A percentile compares a stretch with the other conserved stretches of the same genome.
These are phyloP conservation scores for Baccha elongata DNA, from an alignment of 2,888 invertebrate species.

Conservation along the genomic window DNA sequence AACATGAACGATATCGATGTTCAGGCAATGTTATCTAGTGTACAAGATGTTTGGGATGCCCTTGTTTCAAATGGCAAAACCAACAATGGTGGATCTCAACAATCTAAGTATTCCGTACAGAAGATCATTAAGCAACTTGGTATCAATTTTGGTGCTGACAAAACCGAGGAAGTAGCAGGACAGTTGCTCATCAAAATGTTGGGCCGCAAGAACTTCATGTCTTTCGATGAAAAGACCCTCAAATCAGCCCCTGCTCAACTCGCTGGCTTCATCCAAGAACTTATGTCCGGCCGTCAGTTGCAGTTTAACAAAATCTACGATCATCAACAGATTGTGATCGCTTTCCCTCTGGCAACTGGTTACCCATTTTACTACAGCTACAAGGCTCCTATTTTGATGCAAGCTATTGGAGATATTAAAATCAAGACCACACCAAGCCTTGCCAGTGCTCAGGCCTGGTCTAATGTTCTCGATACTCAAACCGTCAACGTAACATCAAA, in stretches of 20 bases:
- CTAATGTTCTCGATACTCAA: conserved; percentile 73
- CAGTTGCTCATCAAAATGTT: conserved; percentile 52
- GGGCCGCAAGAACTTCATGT: conserved; percentile 48
- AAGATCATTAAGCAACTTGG: conserved; percentile 49
- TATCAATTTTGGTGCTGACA: conserved; percentile 16
- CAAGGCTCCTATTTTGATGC: conserved; percentile 84
- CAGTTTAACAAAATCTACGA: conserved; percentile 86
- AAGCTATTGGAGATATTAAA: conserved; percentile 83
- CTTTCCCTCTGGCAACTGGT: conserved; percentile 88
- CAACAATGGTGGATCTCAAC: neutral
- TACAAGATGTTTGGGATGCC: conserved; percentile 34
- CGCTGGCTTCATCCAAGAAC: conserved; percentile 23
- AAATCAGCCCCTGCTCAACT: conserved; percentile 68
- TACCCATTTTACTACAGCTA: conserved; percentile 87
- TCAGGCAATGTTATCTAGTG: conserved; percentile 50
- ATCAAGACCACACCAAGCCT: conserved; percentile 78
- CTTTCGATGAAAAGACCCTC: conserved; percentile 44
- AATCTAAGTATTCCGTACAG: conserved; percentile 11
- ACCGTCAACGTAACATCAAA: conserved; percentile 82
- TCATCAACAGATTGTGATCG: conserved; percentile 84
- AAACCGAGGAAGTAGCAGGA: conserved; percentile 26
- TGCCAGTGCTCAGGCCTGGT: conserved; percentile 63
- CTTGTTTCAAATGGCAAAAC: conserved; percentile 3
- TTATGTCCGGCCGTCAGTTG: conserved; percentile 82
- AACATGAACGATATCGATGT: conserved; percentile 48